A percentile compares a stretch with the other conserved stretches of the same genome.
phyloP scores from a whole-genome alignment of 1,140 invertebrate genomes.

The Myzus persicae region DNA sequence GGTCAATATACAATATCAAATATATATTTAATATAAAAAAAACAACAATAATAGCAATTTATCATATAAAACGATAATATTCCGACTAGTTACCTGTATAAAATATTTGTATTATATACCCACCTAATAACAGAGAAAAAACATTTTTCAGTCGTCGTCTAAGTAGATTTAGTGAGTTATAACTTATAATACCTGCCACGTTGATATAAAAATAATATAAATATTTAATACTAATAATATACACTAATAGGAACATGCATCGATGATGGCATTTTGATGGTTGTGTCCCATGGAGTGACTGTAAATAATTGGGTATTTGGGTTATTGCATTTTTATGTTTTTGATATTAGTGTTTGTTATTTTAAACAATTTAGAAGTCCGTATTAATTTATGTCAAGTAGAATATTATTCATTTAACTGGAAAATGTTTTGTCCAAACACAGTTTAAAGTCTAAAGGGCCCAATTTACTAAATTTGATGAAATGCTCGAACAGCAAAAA shows the following conservation, averaged over 20 bases:
- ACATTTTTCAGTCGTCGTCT: neutral
- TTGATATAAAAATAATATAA: neutral
- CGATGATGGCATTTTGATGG: neutral
- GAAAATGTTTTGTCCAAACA: neutral
- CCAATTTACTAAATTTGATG: neutral
- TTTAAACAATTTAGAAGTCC: neutral
- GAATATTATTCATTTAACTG: neutral
- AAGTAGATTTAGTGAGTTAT: neutral
- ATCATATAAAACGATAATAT: neutral
- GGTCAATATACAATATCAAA: neutral
- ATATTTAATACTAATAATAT: neutral
- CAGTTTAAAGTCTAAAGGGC: neutral
- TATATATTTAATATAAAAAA: neutral
- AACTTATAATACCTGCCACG: neutral
- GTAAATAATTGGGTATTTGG: neutral
- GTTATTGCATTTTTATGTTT: neutral
- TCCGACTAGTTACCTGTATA: neutral
- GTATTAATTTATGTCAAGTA: neutral
- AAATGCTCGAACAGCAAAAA: neutral
- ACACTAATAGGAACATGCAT: neutral
- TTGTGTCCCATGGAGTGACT: neutral
- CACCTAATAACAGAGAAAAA: neutral
- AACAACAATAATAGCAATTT: neutral
- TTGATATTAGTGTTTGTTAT: neutral
- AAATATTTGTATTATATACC: too few species aligned